Evolutionary conservation across 1,140 invertebrate species (phyloP), one percentile per base, ranked within the genome.

Genomic region (Achroia grisella): DNA sequence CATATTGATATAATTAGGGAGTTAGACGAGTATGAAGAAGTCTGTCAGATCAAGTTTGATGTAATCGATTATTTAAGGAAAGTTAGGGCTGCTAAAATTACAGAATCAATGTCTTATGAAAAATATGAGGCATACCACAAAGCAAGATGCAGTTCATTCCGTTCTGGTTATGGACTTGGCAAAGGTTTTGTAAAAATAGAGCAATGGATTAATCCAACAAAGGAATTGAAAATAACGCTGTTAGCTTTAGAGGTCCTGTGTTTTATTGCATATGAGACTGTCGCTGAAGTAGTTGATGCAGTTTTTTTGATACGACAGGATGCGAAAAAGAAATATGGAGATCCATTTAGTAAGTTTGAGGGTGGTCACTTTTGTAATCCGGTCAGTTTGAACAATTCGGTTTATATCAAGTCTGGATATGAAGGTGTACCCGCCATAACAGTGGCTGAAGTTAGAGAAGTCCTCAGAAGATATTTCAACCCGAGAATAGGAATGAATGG

Each of bases 211-310:
- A 88, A 88, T 53, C 87, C 87, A 3, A 76, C 65, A 29, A 84
- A 85, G 48, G 78, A 86, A 44, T 54, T 87, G 10, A 86, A 77
- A 42, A 71, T 88, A 40, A 75, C 67, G 8, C 28, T 57, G 4
- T 61, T 66, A 35, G 89, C 89, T 1, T 56, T 91, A 44, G 91
- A 92, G 71, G 88, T 92, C 2, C 61, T 93, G 29, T 87, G 88
- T 49, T 93, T 92, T 64, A 77, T 92, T 50, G 91, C 91, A 3
- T 91, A 91, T 80, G 91, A 93, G 68, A 92, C 90, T 11, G 89
- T 93, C 2, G 91, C 91, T 13, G 89, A 92, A 67, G 87, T 93
- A 45, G 88, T 91, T 28, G 92, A 93, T 76, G 87, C 90, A 47
- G 89, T 91, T 9, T 86, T 92, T 42, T 56, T 92, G 36, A 88